Evolutionary conservation across 1,140 invertebrate genomes (phyloP).

Genomic region (Drosophila setifemur): DNA sequence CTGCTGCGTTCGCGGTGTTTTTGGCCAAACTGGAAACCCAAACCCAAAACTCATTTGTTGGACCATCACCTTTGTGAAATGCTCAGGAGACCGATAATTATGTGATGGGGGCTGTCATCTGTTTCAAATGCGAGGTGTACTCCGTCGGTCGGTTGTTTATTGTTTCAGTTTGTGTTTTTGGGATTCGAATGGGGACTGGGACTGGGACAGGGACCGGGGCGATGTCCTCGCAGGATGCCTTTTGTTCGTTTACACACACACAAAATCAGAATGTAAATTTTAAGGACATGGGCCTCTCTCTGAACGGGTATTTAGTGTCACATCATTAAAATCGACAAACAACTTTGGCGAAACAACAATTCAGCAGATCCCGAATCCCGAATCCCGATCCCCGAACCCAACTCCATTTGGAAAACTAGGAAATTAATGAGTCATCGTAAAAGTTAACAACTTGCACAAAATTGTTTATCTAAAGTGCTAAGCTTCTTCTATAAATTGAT

Average conservation of each 20-base stretch:
- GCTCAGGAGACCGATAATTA: background rate
- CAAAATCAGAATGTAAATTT: too few species aligned
- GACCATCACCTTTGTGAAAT: background rate
- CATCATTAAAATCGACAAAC: conserved; percentile 66
- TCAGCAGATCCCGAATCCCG: conserved; percentile 46
- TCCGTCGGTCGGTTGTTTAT: background rate
- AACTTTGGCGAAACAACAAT: conserved; percentile 59
- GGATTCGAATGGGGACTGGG: too few species aligned
- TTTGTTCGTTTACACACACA: too few species aligned
- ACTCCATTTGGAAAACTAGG: conserved; percentile 55
- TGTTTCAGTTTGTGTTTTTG: too few species aligned
- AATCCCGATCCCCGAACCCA: background rate
- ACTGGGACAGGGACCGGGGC: too few species aligned
- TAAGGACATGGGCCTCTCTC: too few species aligned
- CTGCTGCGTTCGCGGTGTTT: background rate
- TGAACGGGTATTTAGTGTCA: conserved; percentile 58
- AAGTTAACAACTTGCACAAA: conserved; percentile 81
- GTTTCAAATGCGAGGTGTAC: background rate
- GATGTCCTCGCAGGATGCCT: too few species aligned
- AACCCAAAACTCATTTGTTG: background rate
- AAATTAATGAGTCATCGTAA: conserved; percentile 81
- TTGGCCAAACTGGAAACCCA: background rate
- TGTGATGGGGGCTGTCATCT: background rate
- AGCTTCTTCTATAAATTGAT: conserved; percentile 65
- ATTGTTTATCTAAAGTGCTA: conserved; percentile 80